These are phyloP conservation scores for Pristis pectinata DNA, from an alignment of 2,797 vertebrate species.

Conservation along the genomic window DNA sequence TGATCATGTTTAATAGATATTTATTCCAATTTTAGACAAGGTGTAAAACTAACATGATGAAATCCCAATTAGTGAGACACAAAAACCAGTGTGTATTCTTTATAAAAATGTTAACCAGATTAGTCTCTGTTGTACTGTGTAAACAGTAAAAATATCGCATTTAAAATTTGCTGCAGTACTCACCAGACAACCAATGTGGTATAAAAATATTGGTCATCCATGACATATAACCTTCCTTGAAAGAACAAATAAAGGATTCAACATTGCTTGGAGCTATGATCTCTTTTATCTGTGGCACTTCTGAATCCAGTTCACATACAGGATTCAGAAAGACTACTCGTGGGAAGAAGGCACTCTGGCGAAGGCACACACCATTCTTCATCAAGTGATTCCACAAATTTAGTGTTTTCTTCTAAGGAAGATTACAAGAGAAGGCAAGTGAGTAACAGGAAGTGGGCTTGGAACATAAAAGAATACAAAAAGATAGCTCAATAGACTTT, in stretches of 20 bases:
- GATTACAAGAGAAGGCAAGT: background rate
- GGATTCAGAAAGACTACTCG: conserved; percentile 61
- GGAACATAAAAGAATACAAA: background rate
- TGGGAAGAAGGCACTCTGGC: conserved; percentile 53
- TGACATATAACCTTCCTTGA: conserved; percentile 55
- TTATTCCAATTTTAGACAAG: background rate
- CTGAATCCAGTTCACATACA: conserved; percentile 55
- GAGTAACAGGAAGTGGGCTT: background rate
- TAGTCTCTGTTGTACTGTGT: background rate
- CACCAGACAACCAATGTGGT: conserved; percentile 66
- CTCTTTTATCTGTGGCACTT: conserved; percentile 57
- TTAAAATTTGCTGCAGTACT: conserved; percentile 39
- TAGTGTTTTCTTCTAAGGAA: conserved; percentile 54
- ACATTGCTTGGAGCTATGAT: conserved; percentile 53
- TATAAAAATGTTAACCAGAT: background rate
- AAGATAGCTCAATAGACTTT: background rate
- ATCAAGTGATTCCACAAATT: conserved; percentile 56
- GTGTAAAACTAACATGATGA: background rate
- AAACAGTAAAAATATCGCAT: background rate
- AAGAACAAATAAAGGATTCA: conserved; percentile 57
- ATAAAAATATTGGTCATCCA: conserved; percentile 61
- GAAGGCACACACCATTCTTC: conserved; percentile 54
- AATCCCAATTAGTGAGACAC: background rate
- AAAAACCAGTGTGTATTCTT: background rate
- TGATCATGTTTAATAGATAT: background rate